Conservation (phyloP, 2,797 vertebrate genomes). For the Vultur gryphus region DNA sequence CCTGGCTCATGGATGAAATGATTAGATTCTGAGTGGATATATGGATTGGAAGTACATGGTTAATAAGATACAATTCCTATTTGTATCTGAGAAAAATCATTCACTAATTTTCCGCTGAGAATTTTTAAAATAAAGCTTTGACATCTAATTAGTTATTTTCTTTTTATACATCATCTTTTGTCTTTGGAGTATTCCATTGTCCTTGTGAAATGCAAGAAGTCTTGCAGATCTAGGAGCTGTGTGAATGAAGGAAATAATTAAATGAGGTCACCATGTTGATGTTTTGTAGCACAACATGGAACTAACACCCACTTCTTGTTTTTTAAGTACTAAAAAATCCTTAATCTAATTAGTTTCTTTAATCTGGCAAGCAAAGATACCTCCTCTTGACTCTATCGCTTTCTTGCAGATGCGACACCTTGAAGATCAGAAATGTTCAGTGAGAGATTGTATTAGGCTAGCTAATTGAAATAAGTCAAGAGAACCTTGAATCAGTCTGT, state of each 20-base stretch:
- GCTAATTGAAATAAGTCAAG: slow-evolving; percentile 15
- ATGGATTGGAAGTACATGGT: not conserved
- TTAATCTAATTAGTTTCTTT: slow-evolving; percentile 75
- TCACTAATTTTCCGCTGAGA: not conserved
- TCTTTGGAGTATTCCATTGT: slow-evolving; percentile 60
- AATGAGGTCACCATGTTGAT: slow-evolving; percentile 38
- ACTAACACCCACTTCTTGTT: slow-evolving; percentile 60
- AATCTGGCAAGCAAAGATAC: slow-evolving; percentile 57
- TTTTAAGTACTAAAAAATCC: slow-evolving; percentile 67
- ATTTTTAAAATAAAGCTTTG: slow-evolving; percentile 15
- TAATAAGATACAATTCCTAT: not conserved
- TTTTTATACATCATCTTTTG: slow-evolving; percentile 54
- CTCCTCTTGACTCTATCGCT: slow-evolving; percentile 30
- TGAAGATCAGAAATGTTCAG: slow-evolving; percentile 66
- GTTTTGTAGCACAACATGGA: slow-evolving; percentile 58
- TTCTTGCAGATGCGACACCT: slow-evolving; percentile 53
- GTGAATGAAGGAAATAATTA: slow-evolving; percentile 68
- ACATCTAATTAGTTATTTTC: slow-evolving; percentile 32
- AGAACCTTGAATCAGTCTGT: not conserved
- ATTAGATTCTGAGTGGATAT: not conserved
- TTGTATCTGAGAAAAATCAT: not conserved
- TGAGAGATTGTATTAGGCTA: not conserved
- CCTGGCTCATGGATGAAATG: not conserved
- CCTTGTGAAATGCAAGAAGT: slow-evolving; percentile 44
- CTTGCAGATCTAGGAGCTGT: slow-evolving; percentile 40